phyloP scores from a whole-genome alignment of 1,140 invertebrate genomes.

The Drosophila pseudoobscura region DNA sequence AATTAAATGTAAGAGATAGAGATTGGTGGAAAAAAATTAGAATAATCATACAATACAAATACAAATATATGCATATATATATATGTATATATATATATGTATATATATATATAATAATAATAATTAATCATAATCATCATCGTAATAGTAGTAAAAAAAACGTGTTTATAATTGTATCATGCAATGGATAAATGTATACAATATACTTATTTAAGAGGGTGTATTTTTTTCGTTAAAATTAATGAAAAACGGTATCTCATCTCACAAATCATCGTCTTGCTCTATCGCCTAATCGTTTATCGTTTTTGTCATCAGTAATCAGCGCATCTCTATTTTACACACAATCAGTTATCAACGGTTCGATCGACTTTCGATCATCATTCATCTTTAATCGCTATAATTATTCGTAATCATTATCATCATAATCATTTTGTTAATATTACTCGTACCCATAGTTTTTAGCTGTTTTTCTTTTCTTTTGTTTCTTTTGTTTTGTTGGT shows the following conservation, averaged over 20 bases:
- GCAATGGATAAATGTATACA: slow-evolving; percentile 10
- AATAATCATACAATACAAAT: slow-evolving; percentile 19
- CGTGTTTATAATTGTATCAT: slow-evolving; percentile 41
- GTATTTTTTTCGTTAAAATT: slow-evolving; percentile 24
- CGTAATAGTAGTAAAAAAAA: slow-evolving; percentile 64
- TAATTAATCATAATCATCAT: slow-evolving; percentile 59
- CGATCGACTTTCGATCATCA: not conserved
- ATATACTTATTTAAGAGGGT: slow-evolving; percentile 8
- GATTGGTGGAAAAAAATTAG: slow-evolving; percentile 53
- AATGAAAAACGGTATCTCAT: slow-evolving; percentile 50
- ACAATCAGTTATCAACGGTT: slow-evolving; percentile 64
- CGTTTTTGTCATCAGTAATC: too few relatives aligned
- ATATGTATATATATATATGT: too few relatives aligned
- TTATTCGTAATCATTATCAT: slow-evolving; percentile 46
- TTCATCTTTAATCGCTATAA: slow-evolving; percentile 35
- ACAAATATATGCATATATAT: too few relatives aligned
- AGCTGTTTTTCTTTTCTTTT: slow-evolving; percentile 28
- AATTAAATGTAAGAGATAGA: slow-evolving; percentile 38
- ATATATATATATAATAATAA: too few relatives aligned
- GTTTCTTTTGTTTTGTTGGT: not conserved
- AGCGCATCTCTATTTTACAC: slow-evolving; percentile 58
- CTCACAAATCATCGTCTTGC: slow-evolving; percentile 37
- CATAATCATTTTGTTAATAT: slow-evolving; percentile 46
- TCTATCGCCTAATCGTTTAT: slow-evolving; percentile 9
- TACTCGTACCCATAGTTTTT: slow-evolving; percentile 6